Evolutionary conservation across 2,113 vertebrate genomes (phyloP).

Genomic region (Ochotona princeps): DNA sequence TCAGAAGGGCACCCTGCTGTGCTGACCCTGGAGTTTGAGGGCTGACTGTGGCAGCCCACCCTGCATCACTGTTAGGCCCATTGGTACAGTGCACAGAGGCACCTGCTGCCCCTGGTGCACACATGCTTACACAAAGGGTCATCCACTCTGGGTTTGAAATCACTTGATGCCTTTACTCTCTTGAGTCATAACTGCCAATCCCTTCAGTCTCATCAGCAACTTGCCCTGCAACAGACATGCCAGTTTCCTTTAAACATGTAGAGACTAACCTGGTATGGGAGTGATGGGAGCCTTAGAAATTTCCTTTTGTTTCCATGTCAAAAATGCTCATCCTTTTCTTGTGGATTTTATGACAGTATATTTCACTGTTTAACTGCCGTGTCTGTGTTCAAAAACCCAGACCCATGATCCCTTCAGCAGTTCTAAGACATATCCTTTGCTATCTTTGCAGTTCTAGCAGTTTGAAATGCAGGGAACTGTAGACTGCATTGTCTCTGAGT

Average conservation of each 20-base stretch:
- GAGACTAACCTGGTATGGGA: neutral
- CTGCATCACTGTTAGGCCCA: neutral
- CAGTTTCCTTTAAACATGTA: neutral
- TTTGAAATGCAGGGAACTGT: neutral
- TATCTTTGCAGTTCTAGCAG: neutral
- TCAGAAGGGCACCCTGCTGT: neutral
- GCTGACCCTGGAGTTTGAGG: neutral
- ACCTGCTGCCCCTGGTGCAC: neutral
- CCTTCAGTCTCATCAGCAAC: conserved; percentile 7
- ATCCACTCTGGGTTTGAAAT: conserved; percentile 41
- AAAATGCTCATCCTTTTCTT: neutral
- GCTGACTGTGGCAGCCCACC: neutral
- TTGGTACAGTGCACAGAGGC: neutral
- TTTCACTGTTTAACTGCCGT: neutral
- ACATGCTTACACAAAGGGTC: neutral
- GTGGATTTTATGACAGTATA: conserved; percentile 33
- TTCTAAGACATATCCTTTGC: neutral
- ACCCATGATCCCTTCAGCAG: neutral
- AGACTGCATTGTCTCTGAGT: neutral
- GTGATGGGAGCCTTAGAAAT: neutral
- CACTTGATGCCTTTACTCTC: neutral
- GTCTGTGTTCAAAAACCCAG: neutral
- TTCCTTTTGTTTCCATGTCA: neutral
- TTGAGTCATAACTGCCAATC: neutral
- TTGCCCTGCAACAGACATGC: neutral